Evolutionary conservation across 2,888 invertebrate species (phyloP).

Genomic region (Pollenia angustigena): DNA sequence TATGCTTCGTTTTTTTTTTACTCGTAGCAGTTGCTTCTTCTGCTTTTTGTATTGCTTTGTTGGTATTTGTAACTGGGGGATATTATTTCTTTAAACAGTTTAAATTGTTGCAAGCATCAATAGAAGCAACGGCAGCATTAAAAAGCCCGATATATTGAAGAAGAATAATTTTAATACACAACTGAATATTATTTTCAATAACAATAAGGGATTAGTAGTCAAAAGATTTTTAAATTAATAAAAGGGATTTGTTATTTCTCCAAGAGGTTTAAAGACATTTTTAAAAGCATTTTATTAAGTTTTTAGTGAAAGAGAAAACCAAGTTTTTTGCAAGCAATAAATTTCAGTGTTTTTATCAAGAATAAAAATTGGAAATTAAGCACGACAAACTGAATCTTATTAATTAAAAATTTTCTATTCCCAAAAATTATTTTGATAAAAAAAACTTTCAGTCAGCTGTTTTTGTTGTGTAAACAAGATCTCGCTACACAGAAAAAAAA

Average conservation of each 20-base stretch:
- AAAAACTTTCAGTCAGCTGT: no score
- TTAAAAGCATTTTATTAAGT: conserved; percentile 32
- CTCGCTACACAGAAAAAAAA: no score
- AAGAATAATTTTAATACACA: conserved; percentile 34
- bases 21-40: background rate
- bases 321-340: background rate
- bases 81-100: conserved; percentile 62
- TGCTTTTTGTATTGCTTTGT: conserved; percentile 24
- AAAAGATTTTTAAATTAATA: conserved; percentile 52
- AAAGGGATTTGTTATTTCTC: conserved; percentile 11
- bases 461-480: no score
- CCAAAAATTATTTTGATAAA: no score
- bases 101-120: conserved; percentile 30
- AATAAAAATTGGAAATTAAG: no score
- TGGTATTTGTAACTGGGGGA: conserved; percentile 54
- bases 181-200: conserved; percentile 60
- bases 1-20: conserved; percentile 48
- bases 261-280: background rate
- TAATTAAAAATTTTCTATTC: no score
- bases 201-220: conserved; percentile 57
- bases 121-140: background rate
- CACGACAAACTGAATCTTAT: no score
- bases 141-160: background rate
- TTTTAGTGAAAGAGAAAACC: conserved; percentile 23
- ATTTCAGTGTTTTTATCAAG: no score